phyloP scores from a whole-genome alignment of 2,797 vertebrate genomes.

The Enteromius fasciolatus region DNA sequence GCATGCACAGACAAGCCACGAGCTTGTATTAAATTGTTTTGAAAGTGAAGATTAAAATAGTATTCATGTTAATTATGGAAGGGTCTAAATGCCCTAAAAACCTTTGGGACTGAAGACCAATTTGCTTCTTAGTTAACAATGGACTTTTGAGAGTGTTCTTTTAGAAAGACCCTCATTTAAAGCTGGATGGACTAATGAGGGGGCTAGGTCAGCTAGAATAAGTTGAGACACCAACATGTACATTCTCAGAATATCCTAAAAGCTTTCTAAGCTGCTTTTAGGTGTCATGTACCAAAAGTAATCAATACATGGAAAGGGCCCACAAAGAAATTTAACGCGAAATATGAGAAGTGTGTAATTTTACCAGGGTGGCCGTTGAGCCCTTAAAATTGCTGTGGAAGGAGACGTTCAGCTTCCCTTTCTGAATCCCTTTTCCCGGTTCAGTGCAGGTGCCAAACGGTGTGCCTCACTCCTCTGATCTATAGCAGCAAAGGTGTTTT shows the following conservation, averaged over 20 bases:
- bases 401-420: slow-evolving; percentile 31
- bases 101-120: slow-evolving; percentile 7
- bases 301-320: slow-evolving; percentile 30
- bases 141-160: neutral
- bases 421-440: slow-evolving; percentile 42
- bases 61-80: neutral
- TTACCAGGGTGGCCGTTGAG: slow-evolving; percentile 32
- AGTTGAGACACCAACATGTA: neutral
- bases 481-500: neutral
- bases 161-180: slow-evolving; percentile 19
- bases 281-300: slow-evolving; percentile 49
- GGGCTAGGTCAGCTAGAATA: slow-evolving; percentile 24
- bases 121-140: neutral
- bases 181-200: slow-evolving; percentile 14
- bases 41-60: neutral
- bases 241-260: neutral
- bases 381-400: slow-evolving; percentile 35
- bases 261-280: slow-evolving; percentile 53
- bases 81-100: neutral
- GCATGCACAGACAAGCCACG: neutral
- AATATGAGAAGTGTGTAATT: slow-evolving; percentile 56
- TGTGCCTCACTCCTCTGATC: neutral
- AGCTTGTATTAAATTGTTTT: neutral
- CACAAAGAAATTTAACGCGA: slow-evolving; percentile 44
- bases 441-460: slow-evolving; percentile 42